Base-by-base conservation (phyloP, 2,113 vertebrate species). In the Canis aureus region DNA sequence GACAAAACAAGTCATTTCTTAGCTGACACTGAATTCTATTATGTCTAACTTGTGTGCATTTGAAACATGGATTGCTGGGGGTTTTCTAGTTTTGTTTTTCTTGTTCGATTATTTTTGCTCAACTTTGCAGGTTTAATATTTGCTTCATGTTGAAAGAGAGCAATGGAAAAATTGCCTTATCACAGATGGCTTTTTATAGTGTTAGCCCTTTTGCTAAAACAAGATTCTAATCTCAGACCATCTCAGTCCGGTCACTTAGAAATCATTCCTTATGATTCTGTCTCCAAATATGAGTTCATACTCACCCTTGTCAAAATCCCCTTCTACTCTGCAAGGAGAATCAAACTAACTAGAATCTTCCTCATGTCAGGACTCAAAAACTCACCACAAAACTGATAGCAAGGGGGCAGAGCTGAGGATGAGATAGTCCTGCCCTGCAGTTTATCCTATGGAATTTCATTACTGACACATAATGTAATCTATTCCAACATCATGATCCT, bases 1-100 rank as follows among this genome's bases (percentile, higher is more conserved):
- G 90, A 89, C 57, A 96, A 96, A 97, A 55, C 32, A 49, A 98
- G 76, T 15, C 89, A 15, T 85, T 93, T 92, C 51, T 93, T 87
- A 81, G 84, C 59, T 95, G 67, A 94, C 71, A 11, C 20, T 38
- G 80, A 76, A 71, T 11, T 78, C 32, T 15, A 64, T n/a, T 87
- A 97, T 62, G 83, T n/a, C 3, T 89, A 80, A 84, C 25, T 93
- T 97, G 78, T 55, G 49, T 93, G 20, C 49, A 96, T 97, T 97
- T 38, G 95, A 73, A 7, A 27, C 88, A 71, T 38, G 29, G 85
- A 92, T 85, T 78, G 0, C 1, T 93, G 29, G n/a, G 5, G 17
- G 64, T 19, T 49, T 49, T 82, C 43, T 55, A 17, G 4, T 57
- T 29, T 79, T 53, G 4, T 25, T 88, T 49, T 85, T 29, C 43